Conservation (phyloP, 2,113 vertebrate species). For the Pavo muticus region DNA sequence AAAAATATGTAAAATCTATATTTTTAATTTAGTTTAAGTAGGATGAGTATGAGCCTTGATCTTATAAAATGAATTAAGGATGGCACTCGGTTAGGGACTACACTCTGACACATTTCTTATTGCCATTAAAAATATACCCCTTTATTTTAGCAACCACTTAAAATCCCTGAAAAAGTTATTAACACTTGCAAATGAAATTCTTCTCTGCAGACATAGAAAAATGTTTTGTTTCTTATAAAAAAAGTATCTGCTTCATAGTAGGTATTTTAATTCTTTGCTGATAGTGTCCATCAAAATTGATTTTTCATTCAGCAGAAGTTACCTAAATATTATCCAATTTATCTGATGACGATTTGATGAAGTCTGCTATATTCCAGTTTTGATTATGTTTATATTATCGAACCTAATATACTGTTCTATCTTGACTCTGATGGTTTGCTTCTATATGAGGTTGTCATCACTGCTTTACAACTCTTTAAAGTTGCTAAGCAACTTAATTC, state of each 20-base stretch:
- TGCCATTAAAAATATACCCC: not conserved
- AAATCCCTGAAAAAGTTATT: not conserved
- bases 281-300: not conserved
- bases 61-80: not conserved
- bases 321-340: not conserved
- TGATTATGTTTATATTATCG: not conserved
- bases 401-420: not conserved
- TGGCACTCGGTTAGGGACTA: not conserved
- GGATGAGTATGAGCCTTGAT: not conserved
- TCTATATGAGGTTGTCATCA: not conserved
- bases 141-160: not conserved
- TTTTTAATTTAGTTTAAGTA: not conserved
- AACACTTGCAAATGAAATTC: not conserved
- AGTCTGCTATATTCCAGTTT: not conserved
- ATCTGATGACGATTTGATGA: not conserved
- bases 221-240: not conserved
- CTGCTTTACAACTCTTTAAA: not conserved
- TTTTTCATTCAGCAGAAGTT: not conserved
- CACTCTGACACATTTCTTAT: not conserved
- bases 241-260: not conserved
- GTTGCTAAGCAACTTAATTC: constrained; percentile 3
- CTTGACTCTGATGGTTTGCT: not conserved
- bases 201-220: not conserved
- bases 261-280: not conserved
- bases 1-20: not conserved